Percentiles rank a stretch among this genome's conserved stretches.
phyloP scores from a whole-genome alignment of 1,140 invertebrate genomes.

The Apis cerana region DNA sequence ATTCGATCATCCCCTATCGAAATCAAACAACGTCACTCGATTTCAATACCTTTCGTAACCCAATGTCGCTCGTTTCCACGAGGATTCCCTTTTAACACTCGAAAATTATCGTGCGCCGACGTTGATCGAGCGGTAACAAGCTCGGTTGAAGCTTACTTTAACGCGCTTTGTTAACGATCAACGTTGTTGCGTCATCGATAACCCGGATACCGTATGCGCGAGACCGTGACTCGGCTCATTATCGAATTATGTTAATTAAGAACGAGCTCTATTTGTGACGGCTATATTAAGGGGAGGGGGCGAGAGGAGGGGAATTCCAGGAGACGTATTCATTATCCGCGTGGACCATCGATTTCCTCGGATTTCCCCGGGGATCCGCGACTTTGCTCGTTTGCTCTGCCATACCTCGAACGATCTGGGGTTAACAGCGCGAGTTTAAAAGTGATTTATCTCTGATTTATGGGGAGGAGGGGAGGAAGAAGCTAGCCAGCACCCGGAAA shows the following conservation, averaged over 20 bases:
- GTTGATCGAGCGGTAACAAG: conserved; percentile 23
- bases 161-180: conserved; percentile 31
- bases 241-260: conserved; percentile 61
- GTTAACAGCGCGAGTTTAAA: conserved; percentile 79
- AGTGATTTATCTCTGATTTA: conserved; percentile 81
- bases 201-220: not conserved
- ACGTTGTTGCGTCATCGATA: conserved; percentile 23
- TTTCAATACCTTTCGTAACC: not conserved
- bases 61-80: not conserved
- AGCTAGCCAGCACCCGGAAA: conserved; percentile 51
- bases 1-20: not conserved
- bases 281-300: conserved; percentile 35
- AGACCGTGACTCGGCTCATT: conserved; percentile 28
- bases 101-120: not conserved
- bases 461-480: conserved; percentile 62
- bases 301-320: not conserved
- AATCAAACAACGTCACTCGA: not conserved
- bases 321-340: conserved; percentile 74
- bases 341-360: conserved; percentile 72
- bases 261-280: not conserved
- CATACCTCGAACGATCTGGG: conserved; percentile 70
- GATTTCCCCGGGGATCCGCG: conserved; percentile 18
- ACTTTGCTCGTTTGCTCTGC: conserved; percentile 19
- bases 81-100: not conserved
- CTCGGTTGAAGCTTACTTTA: conserved; percentile 31